These are phyloP conservation scores for Gila robusta DNA, from an alignment of 2,797 vertebrate genomes.

Conservation along the genomic window DNA sequence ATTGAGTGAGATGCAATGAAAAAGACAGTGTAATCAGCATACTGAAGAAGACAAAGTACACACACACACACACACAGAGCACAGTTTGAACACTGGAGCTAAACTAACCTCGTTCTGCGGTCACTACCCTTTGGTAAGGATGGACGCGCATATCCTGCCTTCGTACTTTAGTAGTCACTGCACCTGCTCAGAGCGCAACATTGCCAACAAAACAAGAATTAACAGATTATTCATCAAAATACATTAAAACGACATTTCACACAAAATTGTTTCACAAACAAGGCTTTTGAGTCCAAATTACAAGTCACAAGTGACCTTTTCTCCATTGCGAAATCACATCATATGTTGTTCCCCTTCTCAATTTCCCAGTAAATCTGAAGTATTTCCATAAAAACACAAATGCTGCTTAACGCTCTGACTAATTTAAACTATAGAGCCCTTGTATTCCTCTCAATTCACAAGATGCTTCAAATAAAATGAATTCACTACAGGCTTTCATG, in stretches of 20 bases:
- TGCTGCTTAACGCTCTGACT: background rate
- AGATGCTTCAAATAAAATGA: constrained; percentile 33
- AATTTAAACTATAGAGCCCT: constrained; percentile 50
- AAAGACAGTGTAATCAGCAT: constrained; percentile 32
- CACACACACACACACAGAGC: constrained; percentile 66
- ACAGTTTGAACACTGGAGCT: constrained; percentile 81
- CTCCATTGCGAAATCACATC: constrained; percentile 33
- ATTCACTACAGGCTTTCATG: constrained; percentile 82
- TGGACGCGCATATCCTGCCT: constrained; percentile 99
- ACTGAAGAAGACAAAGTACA: constrained; percentile 32
- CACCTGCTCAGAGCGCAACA: constrained; percentile 99
- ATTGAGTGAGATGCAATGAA: constrained; percentile 29
- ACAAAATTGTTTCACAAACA: constrained; percentile 45
- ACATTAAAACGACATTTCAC: constrained; percentile 60
- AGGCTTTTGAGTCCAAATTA: constrained; percentile 51
- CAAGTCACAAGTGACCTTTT: constrained; percentile 38
- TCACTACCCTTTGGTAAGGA: constrained; percentile 99
- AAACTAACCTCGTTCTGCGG: constrained; percentile 99
- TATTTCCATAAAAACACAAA: constrained; percentile 35
- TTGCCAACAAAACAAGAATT: constrained; percentile 87
- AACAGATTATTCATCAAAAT: constrained; percentile 79
- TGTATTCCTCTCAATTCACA: constrained; percentile 23
- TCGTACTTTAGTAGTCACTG: constrained; percentile 99
- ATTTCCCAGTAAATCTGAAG: constrained; percentile 9
- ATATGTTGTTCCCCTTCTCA: constrained; percentile 27